These are phyloP conservation scores for Phrynosoma blainvillii DNA, from an alignment of 2,113 vertebrate genomes.

Conservation along the genomic window DNA sequence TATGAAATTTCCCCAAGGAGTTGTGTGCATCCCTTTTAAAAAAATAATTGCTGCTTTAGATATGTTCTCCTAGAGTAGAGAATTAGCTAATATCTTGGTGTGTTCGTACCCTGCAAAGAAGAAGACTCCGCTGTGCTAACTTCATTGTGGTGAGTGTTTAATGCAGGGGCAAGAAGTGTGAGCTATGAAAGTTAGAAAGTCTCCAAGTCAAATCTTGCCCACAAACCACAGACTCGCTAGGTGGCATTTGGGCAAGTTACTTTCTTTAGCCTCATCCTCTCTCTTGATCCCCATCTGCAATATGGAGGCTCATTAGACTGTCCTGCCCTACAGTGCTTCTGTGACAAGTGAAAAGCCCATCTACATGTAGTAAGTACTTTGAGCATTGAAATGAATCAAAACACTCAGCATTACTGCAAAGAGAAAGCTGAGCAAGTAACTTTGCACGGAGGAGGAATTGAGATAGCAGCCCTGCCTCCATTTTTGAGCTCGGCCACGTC, in stretches of 20 bases:
- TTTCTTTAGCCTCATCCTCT: neutral
- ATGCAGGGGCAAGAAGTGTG: too few species aligned
- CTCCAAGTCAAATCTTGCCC: neutral
- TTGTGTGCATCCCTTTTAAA: too few species aligned
- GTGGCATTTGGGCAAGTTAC: neutral
- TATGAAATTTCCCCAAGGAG: too few species aligned
- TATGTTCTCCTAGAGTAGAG: too few species aligned
- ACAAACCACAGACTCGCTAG: neutral
- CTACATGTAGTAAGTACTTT: neutral
- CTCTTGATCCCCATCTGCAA: too few species aligned
- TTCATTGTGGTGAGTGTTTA: too few species aligned
- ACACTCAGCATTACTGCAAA: neutral
- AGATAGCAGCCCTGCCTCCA: neutral
- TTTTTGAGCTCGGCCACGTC: neutral
- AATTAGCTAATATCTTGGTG: too few species aligned
- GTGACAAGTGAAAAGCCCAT: too few species aligned
- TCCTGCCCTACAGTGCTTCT: neutral
- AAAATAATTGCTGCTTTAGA: too few species aligned
- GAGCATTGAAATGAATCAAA: neutral
- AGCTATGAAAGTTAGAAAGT: neutral
- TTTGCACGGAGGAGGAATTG: neutral
- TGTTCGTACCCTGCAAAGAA: too few species aligned
- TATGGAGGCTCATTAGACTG: too few species aligned
- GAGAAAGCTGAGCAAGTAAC: neutral
- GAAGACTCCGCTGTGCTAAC: too few species aligned